Base-by-base conservation (phyloP, 2,113 vertebrate species). In the Ardeotis arabs region DNA sequence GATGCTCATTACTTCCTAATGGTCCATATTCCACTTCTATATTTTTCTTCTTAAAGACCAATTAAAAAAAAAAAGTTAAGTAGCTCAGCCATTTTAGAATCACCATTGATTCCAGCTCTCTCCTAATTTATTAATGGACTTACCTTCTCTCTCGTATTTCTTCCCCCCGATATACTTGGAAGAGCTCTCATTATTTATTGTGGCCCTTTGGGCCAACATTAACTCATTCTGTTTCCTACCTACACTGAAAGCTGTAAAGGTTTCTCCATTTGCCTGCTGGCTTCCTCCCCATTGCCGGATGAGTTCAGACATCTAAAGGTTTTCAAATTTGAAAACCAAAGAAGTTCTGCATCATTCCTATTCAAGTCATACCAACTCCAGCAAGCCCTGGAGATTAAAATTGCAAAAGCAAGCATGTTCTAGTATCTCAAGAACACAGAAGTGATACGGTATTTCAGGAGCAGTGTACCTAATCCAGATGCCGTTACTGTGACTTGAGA, bases 21-120 rank as follows among this genome's bases (percentile, higher is more conserved):
- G 96, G 96, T 95, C 96, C 93, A 95, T 97, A 96, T 96, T 96
- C 93, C 82, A 95, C 95, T 96, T 97, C 96, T 96, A 84, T 97
- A 96, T 97, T 96, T 97, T 97, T 97, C 95, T 96, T 97, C 95
- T 97, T 96, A 97, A 97, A 97, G 96, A 97, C 96, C 93, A 97
- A 96, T 96, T 97, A 88, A 95, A 97, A 95, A 95, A 95, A 95
- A 92, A 97, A 96, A 95, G 87, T 95, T 96, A 97, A 97, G 96
- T 96, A 97, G 95, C 90, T 96, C 90, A 96, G 97, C 92, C 95
- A 94, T 96, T 97, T 96, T 96, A 96, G 96, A 92, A 84, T 94
- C 92, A 95, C 90, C 96, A 97, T 96, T 97, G 95, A 97, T 97
- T 97, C 96, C 87, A 92, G 90, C 95, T 96, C 88, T 77, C 94